Evolutionary conservation across 1,140 invertebrate genomes (phyloP), one percentile per base, ranked within the genome.

Genomic region (Nylanderia fulva): DNA sequence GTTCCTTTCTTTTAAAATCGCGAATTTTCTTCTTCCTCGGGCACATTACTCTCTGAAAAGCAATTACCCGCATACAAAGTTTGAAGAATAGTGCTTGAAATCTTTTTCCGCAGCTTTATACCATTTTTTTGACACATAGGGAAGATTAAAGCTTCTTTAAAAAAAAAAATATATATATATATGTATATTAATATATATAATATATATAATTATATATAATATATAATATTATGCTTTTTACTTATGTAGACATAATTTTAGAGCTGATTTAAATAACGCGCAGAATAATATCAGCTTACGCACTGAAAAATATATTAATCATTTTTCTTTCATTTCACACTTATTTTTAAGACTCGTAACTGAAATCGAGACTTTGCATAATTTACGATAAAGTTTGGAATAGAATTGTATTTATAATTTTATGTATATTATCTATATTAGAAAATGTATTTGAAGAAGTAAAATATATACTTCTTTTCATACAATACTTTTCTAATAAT

Each of bases 1-100:
- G 71, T 85, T 71, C 75, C 76, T 83, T 72, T 88, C 84, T 71
- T 48, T 71, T 48, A 85, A 76, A 85, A 88, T 89, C 83, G 84
- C 75, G 86, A 88, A 82, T 88, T 88, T 66, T 72, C 52, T 24
- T 82, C 36, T 58, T 58, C 39, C 27, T 54, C 82, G 33, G 56
- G 42, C 66, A 42, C 75, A 58, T 68, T 60, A 88, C 54, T 56
- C 24, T 36, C 63, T 54, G 63, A 36, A 48, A 74, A 56, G 24
- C 42, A 69, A 86, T 54, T 83, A 63, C 60, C 24, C 58, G 71
- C 58, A 87, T 52, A 88, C 86, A 72, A 63, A 66, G 84, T 88
- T 85, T 63, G 66, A 87, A 80, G 48, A 42, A 87, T 71, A 18
- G 66, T 15, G 33, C 63, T 79, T 52, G 9, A 21, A 33, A 45